Evolutionary conservation across 2,113 vertebrate genomes (phyloP).

Genomic region (Notothenia rossii): DNA sequence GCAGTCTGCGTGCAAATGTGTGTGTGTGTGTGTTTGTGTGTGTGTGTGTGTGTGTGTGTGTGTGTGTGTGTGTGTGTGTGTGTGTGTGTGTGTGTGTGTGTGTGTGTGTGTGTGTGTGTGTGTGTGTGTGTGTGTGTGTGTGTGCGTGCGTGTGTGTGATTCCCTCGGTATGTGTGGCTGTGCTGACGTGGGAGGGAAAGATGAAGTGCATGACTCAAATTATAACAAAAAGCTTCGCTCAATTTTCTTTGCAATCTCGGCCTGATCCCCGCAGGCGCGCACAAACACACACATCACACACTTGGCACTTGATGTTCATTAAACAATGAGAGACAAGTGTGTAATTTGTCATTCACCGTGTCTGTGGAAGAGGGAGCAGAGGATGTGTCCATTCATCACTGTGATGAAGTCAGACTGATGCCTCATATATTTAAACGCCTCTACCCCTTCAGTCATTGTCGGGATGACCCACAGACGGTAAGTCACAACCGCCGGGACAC

Average conservation of each 20-base stretch:
- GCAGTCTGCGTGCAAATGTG: conserved; percentile 22
- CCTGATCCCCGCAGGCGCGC: neutral
- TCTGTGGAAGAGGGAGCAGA: conserved; percentile 8
- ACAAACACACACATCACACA: conserved; percentile 11
- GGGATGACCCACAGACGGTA: conserved; percentile 32
- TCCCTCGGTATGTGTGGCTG: neutral
- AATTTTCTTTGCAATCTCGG: conserved; percentile 30
- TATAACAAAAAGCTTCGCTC: conserved; percentile 38
- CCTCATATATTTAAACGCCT: conserved; percentile 14
- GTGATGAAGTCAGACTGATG: conserved; percentile 40
- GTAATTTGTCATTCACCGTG: conserved; percentile 55
- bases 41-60: no score
- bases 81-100: conserved; percentile 7
- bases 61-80: neutral
- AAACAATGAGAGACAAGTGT: conserved; percentile 52
- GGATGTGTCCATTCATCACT: conserved; percentile 46
- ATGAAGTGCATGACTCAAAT: conserved; percentile 44
- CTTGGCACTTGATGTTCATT: conserved; percentile 42
- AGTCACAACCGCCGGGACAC: neutral
- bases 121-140: conserved; percentile 16
- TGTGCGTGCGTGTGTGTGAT: neutral
- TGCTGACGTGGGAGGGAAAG: conserved; percentile 37
- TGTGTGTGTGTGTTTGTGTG: neutral
- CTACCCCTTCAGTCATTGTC: conserved; percentile 12
- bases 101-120: no score